Conservation (phyloP, 2,888 invertebrate species). For the Apamea monoglypha region DNA sequence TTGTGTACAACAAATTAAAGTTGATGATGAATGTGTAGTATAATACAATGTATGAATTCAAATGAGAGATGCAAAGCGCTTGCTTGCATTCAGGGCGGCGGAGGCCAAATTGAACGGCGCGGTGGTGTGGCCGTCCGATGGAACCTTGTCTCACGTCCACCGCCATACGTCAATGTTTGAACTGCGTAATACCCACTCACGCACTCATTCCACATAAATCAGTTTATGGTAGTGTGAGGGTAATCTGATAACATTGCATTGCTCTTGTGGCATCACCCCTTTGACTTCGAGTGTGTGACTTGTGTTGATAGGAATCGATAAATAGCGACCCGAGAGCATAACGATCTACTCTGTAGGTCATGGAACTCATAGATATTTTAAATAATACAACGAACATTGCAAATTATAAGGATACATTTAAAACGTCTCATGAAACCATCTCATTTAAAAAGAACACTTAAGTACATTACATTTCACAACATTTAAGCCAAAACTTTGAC, state of each 20-base stretch:
- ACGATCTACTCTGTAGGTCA: not conserved
- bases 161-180: conserved; percentile 57
- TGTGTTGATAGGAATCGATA: conserved; percentile 47
- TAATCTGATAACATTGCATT: conserved; percentile 52
- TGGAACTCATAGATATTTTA: not conserved
- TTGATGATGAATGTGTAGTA: not conserved
- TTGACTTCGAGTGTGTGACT: conserved; percentile 45
- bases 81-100: conserved; percentile 34
- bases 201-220: conserved; percentile 54
- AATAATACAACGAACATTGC: not conserved
- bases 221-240: conserved; percentile 46
- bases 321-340: not conserved
- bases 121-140: not conserved
- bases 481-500: not conserved
- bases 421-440: not conserved
- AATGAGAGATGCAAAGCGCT: conserved; percentile 36
- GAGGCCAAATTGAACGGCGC: conserved; percentile 29
- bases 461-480: not conserved
- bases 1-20: conserved; percentile 11
- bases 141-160: conserved; percentile 31
- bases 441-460: not conserved
- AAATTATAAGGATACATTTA: not conserved
- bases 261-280: conserved; percentile 25
- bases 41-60: conserved; percentile 18
- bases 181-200: conserved; percentile 54